A percentile compares a stretch with the other conserved stretches of the same genome.
These are phyloP conservation scores for Toxotes chatareus DNA, from an alignment of 2,113 vertebrate genomes.

Conservation along the genomic window DNA sequence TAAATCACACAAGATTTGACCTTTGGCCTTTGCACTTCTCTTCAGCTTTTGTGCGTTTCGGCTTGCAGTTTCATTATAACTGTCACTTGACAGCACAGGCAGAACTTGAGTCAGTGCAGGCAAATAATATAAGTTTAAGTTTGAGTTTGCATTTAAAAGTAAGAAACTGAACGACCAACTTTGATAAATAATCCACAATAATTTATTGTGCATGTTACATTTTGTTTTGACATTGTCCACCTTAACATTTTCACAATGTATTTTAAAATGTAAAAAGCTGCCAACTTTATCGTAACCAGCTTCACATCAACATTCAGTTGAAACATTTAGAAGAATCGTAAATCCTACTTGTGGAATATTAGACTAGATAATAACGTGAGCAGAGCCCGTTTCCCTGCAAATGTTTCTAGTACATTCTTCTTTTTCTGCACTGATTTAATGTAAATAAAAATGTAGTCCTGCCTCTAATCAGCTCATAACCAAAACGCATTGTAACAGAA, in stretches of 20 bases:
- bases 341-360: not conserved
- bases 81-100: not conserved
- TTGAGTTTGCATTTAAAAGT: not conserved
- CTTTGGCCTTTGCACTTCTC: conserved; percentile 46
- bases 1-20: conserved; percentile 63
- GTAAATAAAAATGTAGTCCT: not conserved
- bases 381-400: too few relatives aligned
- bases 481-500: not conserved
- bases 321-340: not conserved
- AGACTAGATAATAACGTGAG: not conserved
- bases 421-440: not conserved
- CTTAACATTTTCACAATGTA: conserved; percentile 16
- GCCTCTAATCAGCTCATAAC: not conserved
- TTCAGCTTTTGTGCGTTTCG: conserved; percentile 7
- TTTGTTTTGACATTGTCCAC: not conserved
- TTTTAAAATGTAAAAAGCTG: conserved; percentile 13
- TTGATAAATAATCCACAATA: conserved; percentile 50
- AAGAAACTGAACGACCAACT: conserved; percentile 2
- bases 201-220: conserved; percentile 65
- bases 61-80: conserved; percentile 13
- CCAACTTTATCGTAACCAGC: conserved; percentile 13
- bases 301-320: conserved; percentile 10
- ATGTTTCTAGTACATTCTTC: not conserved
- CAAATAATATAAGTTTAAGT: not conserved
- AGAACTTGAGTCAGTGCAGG: not conserved